Base-by-base conservation (phyloP, 37 sponge, comb jelly and placozoan genomes). In the Sycon ciliatum region DNA sequence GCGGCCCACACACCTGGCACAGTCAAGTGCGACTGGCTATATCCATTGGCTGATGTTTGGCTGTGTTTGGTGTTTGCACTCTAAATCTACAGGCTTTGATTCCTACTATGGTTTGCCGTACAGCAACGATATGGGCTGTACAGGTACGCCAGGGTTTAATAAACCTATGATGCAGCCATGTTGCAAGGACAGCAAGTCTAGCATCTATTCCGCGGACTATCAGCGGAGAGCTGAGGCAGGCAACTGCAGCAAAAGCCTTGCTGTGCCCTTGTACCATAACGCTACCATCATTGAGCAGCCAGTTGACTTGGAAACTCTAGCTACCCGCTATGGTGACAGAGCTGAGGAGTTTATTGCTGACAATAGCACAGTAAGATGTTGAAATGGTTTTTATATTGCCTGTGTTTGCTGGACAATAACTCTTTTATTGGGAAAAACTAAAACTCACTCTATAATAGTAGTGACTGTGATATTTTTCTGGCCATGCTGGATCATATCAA, bases 71-170 rank as follows among this genome's bases (percentile, higher is more conserved):
- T 13, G 49, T 18, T 42, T 9, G 13, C 49, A 18, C 49, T 13
- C 49, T 42, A 42, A 9, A 42, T 42, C 9, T 13, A 42, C 13
- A 42, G 49, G 49, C 13, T 42, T 42, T 42, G 49, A 42, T 42
- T 42, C 13, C 49, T 42, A 42, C 49, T 42, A 42, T 42, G 49
- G 49, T 42, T 13, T 42, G 13, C 49, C 49, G 9, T 42, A 42
- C 49, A 42, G 49, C 49, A 42, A 42, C 13, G 49, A 42, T 42
- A 42, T 42, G 49, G 49, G 49, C 49, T 42, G 49, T 42, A 42
- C 49, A 18, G 49, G 13, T 13, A 42, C 9, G 9, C 49, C 49
- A 42, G 49, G 49, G 13, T 42, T 18, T 42, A 13, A 42, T 13
- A 18, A 13, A 13, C 49, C 49, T 13, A 42, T 42, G 49, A 18